These are phyloP conservation scores for Capitulum mitella DNA, from an alignment of 2,888 invertebrate species.

Conservation along the genomic window DNA sequence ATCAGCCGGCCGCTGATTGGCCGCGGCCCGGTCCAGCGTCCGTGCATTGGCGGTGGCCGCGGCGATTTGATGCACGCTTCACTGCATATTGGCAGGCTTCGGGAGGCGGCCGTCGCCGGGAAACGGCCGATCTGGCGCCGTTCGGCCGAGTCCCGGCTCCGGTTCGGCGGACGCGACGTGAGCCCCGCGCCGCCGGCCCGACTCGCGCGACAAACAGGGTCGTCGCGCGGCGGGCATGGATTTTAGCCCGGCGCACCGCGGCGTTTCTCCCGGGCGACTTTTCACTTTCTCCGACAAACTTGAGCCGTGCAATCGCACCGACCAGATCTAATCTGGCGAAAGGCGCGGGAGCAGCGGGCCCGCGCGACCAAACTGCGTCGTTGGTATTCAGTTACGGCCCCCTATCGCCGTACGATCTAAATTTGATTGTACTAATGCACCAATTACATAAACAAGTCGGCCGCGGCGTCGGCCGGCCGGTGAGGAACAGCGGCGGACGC, in stretches of 20 bases:
- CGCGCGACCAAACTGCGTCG: neutral
- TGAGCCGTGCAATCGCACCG: neutral
- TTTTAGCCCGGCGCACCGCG: neutral
- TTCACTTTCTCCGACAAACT: neutral
- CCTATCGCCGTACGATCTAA: slow-evolving; percentile 2
- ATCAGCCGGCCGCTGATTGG: neutral
- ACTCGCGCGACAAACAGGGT: too few species aligned
- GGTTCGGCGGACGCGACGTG: neutral
- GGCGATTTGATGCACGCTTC: neutral
- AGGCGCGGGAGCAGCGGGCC: neutral
- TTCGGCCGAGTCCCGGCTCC: neutral
- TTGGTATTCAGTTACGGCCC: slow-evolving; percentile 9
- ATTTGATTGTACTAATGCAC: slow-evolving; percentile 24
- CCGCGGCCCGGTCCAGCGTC: neutral
- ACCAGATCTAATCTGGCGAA: neutral
- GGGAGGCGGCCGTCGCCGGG: neutral
- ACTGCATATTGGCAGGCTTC: slow-evolving; percentile 9
- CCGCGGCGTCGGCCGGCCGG: neutral
- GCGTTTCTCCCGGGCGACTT: neutral
- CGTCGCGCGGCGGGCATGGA: too few species aligned
- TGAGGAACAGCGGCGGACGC: neutral
- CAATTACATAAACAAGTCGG: slow-evolving; percentile 13
- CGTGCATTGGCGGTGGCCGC: neutral
- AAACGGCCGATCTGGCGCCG: neutral
- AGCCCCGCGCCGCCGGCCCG: too few species aligned